These are phyloP conservation scores for Lanistes nyassanus DNA, from an alignment of 1,140 invertebrate genomes.

Conservation along the genomic window DNA sequence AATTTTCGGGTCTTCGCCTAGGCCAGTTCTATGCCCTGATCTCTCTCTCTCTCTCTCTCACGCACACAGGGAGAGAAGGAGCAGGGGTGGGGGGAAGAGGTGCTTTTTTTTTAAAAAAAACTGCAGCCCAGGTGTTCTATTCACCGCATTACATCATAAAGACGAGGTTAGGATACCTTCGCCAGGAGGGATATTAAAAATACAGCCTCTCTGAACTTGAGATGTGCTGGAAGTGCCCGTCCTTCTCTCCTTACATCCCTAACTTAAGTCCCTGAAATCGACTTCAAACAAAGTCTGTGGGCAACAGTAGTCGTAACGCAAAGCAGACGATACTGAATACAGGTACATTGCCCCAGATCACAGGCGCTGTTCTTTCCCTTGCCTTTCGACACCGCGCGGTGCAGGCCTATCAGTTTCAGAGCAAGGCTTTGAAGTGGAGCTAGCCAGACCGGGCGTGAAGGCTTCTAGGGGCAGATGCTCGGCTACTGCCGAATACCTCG, in stretches of 20 bases:
- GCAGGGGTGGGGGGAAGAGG: neutral
- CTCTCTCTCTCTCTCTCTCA: too few relatives aligned
- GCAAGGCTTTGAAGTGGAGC: conserved; percentile 1
- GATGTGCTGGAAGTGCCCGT: neutral
- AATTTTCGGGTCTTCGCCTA: too few relatives aligned
- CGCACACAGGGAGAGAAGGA: too few relatives aligned
- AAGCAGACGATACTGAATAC: neutral
- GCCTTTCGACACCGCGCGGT: neutral
- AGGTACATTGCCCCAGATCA: neutral
- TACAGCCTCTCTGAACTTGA: too few relatives aligned
- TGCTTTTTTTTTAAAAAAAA: neutral
- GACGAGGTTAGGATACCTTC: too few relatives aligned
- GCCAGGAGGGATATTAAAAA: too few relatives aligned
- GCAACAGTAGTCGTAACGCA: neutral
- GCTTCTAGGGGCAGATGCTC: neutral
- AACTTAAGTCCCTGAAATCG: neutral
- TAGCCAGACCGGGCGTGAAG: neutral
- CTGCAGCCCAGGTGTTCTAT: neutral
- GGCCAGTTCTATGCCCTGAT: too few relatives aligned
- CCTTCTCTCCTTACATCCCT: neutral
- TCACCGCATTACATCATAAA: too few relatives aligned
- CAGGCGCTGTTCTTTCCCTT: neutral
- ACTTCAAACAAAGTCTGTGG: neutral
- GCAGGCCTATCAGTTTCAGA: conserved; percentile 12
- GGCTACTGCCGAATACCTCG: neutral